Evolutionary conservation across 2,888 invertebrate genomes (phyloP), one percentile per base, ranked within the genome.

Genomic region (Arctia plantaginis): DNA sequence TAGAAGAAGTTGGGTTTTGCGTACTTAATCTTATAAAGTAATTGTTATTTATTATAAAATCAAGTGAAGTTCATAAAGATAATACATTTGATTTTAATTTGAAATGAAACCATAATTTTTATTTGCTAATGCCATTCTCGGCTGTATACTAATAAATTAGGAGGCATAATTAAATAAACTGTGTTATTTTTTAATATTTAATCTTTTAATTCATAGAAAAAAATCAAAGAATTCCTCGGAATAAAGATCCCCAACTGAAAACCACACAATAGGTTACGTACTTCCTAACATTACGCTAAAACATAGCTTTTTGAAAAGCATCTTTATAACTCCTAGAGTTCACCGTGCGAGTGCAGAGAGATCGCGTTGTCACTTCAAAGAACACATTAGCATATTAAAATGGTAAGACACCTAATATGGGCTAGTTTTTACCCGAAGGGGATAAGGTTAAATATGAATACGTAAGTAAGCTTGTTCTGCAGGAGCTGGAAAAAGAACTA

Each of bases 381-480:
- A 78, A 74, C 62, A 76, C 87, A 88, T 88, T 88, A 87, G 85
- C 92, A 91, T 91, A 91, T 90, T 91, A 91, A 90, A 90, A 90
- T 89, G 87, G 86, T 84, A 84, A 85, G 87, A 87, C 86, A 80
- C 84, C 77, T 76, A 77, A 65, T 59, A 39, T 44, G 76, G 67
- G 74, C 74, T 74, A 55, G 35, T 71, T 77, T 77, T 79, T 80
- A 59, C 62, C 64, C 66, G 59, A 30, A 44, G 27, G 10, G 13
- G 39, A 69, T 65, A 71, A 47, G 67, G 39, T 67, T 76, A 64
- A 72, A 73, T 55, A 67, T 62, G 69, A 33, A 75, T 44, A 66
- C 27, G 35, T 47, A 68, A 64, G 66, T 59, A 33, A 74, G 66
- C 59, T 66, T 47, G 12, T 27, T 62, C 66, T 55, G 13, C 27